phyloP scores from a whole-genome alignment of 2,113 vertebrate species.

The Terrapene triunguis region DNA sequence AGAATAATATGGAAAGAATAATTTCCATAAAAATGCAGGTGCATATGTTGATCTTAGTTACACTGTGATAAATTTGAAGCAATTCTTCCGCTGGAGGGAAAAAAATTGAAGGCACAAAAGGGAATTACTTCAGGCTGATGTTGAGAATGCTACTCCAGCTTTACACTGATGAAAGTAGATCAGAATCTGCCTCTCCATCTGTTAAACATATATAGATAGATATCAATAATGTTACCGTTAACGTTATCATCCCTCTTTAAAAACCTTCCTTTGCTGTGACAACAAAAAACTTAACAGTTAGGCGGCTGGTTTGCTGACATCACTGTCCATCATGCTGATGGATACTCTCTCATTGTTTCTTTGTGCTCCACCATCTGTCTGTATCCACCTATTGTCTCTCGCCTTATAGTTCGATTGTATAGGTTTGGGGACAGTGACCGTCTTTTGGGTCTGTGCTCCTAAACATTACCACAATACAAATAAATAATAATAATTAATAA shows the following conservation, averaged over 20 bases:
- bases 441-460: neutral
- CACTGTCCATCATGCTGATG: neutral
- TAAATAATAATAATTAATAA: too few relatives aligned
- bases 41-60: neutral
- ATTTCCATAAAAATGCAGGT: neutral
- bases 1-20: neutral
- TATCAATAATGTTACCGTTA: neutral
- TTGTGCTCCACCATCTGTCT: neutral
- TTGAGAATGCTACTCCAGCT: neutral
- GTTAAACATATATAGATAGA: neutral
- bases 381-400: neutral
- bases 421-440: neutral
- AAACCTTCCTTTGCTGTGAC: neutral
- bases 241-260: neutral
- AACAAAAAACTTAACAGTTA: neutral
- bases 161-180: neutral
- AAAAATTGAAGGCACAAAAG: neutral
- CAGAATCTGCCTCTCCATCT: neutral
- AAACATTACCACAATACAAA: neutral
- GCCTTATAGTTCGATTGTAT: neutral
- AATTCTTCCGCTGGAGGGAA: neutral
- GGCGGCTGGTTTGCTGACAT: rapidly evolving
- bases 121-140: neutral
- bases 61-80: rapidly evolving
- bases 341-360: rapidly evolving